Conservation (phyloP, 2,797 vertebrate species). For the Xenentodon cancila region DNA sequence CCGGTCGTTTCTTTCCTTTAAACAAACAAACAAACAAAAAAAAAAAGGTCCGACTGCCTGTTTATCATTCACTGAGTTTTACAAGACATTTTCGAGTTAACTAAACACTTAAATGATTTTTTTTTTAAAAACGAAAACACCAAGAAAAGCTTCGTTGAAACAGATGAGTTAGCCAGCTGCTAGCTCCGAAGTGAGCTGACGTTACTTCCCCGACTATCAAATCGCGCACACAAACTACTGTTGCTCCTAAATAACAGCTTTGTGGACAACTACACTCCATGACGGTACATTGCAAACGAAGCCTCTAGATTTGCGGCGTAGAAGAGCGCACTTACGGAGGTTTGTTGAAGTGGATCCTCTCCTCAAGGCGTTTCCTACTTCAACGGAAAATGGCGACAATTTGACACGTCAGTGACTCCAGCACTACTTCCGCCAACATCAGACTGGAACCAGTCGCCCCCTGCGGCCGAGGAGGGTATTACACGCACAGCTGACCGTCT, state of each 20-base stretch:
- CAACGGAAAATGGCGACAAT: slow-evolving; percentile 69
- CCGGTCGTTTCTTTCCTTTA: not conserved
- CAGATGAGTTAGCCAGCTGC: slow-evolving; percentile 1
- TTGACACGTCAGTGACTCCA: slow-evolving; percentile 75
- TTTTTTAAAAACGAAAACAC: not conserved
- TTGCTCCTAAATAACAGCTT: not conserved
- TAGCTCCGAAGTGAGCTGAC: not conserved
- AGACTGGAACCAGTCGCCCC: slow-evolving; percentile 24
- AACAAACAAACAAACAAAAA: not conserved
- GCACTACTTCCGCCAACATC: slow-evolving; percentile 49
- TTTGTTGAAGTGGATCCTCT: slow-evolving; percentile 35
- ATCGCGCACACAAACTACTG: too few relatives aligned
- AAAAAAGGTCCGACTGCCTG: too few relatives aligned
- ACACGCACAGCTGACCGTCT: not conserved
- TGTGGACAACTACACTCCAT: rapidly evolving
- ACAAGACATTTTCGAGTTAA: not conserved
- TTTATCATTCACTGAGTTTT: rapidly evolving
- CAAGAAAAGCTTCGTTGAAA: not conserved
- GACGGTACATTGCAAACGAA: not conserved
- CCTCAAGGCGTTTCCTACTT: slow-evolving; percentile 79
- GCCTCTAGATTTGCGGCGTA: rapidly evolving
- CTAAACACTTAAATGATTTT: too few relatives aligned
- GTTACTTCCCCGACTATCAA: not conserved
- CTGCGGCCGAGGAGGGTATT: slow-evolving; percentile 39
- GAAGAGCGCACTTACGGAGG: slow-evolving; percentile 38